Percentiles rank a stretch among this genome's conserved stretches.
These are phyloP conservation scores for Melanostigma gelatinosum DNA, from an alignment of 2,113 vertebrate species.

Conservation along the genomic window DNA sequence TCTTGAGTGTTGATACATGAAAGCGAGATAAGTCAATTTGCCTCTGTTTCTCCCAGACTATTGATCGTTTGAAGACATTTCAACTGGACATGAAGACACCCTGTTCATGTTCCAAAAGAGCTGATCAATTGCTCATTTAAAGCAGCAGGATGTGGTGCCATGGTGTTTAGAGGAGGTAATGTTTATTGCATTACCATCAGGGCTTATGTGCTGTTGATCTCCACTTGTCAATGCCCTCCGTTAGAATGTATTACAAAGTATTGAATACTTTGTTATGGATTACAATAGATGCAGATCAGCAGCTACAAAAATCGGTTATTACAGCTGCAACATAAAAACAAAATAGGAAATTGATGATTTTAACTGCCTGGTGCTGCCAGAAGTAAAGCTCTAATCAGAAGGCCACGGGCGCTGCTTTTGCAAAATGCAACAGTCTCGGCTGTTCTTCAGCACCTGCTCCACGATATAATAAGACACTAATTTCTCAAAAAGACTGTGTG, in stretches of 20 bases:
- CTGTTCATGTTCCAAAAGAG: slow-evolving; percentile 54
- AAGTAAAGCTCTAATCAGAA: not conserved
- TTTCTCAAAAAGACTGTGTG: not conserved
- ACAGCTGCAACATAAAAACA: slow-evolving; percentile 6
- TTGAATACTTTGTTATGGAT: slow-evolving; percentile 17
- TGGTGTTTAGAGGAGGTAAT: slow-evolving; percentile 18
- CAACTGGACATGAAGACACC: slow-evolving; percentile 41
- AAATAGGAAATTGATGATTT: slow-evolving; percentile 15
- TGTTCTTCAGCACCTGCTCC: not conserved
- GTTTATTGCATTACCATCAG: slow-evolving; percentile 34
- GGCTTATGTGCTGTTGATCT: slow-evolving; percentile 16
- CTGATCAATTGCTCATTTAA: slow-evolving; percentile 62
- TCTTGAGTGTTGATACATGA: slow-evolving; percentile 49
- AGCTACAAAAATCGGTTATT: slow-evolving; percentile 24
- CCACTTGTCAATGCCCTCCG: slow-evolving; percentile 22
- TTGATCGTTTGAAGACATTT: slow-evolving; percentile 51
- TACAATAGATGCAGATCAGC: slow-evolving; percentile 21
- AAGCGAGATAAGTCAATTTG: slow-evolving; percentile 48
- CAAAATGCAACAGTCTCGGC: not conserved
- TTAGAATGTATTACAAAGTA: slow-evolving; percentile 25
- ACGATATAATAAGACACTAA: not conserved
- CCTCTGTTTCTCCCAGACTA: slow-evolving; percentile 37
- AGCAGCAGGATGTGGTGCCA: slow-evolving; percentile 23
- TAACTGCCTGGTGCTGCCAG: not conserved
- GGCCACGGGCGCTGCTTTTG: not conserved